Percentiles rank a stretch among this genome's conserved stretches.
Conservation (phyloP, 2,797 vertebrate genomes). For the Chloroceryle amazona region DNA sequence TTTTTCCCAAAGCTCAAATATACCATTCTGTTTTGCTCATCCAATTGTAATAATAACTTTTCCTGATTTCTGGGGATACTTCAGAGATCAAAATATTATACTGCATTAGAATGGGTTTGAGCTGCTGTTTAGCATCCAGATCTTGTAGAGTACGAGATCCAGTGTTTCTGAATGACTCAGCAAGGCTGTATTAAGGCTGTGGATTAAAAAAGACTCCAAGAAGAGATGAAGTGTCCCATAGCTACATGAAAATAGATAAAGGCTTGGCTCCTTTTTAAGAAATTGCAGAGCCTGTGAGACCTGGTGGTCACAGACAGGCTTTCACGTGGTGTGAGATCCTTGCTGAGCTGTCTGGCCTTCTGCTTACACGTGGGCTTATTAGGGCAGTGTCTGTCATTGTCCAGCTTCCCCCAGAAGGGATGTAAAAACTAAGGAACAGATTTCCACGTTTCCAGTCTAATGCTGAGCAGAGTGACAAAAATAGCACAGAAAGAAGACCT, state of each 20-base stretch:
- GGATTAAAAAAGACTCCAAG: background rate
- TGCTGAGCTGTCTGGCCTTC: background rate
- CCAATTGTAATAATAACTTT: background rate
- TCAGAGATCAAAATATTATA: background rate
- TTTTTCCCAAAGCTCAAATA: background rate
- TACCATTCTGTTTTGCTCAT: background rate
- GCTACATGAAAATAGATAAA: background rate
- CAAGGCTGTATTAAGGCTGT: background rate
- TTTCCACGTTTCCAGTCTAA: too few relatives aligned
- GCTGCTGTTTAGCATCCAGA: background rate
- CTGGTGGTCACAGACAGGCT: background rate
- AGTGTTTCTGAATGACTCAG: background rate
- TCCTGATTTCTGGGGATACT: background rate
- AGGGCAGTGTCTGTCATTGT: background rate
- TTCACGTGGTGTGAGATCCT: background rate
- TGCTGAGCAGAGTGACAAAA: too few relatives aligned
- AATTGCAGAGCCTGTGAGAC: background rate
- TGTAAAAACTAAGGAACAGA: background rate
- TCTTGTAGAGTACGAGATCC: background rate
- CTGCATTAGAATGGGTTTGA: background rate
- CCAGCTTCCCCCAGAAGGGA: background rate
- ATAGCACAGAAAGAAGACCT: too few relatives aligned
- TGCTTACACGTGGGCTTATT: background rate
- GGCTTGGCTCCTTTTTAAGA: background rate
- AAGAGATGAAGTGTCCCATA: background rate